These are phyloP conservation scores for Choloepus didactylus DNA, from an alignment of 2,797 vertebrate species.

Conservation along the genomic window DNA sequence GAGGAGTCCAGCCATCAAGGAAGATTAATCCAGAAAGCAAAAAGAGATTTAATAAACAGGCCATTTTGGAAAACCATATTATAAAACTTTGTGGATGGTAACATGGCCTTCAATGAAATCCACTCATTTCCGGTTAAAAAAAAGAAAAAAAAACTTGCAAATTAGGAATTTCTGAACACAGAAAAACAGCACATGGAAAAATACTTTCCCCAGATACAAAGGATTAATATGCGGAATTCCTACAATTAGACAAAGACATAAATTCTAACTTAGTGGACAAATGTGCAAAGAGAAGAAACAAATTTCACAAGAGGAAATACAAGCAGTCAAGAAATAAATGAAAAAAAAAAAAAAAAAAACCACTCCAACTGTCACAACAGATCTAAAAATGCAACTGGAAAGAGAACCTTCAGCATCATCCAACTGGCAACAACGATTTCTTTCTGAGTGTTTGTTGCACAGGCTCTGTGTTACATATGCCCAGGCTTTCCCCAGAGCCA, in stretches of 20 bases:
- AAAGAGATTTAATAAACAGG: background rate
- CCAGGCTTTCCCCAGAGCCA: background rate
- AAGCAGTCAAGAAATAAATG: background rate
- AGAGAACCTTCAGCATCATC: background rate
- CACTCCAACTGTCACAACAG: background rate
- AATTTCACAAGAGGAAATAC: background rate
- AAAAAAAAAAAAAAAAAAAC: background rate
- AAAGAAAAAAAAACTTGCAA: background rate
- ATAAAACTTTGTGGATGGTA: background rate
- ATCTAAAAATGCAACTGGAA: background rate
- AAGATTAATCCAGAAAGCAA: background rate
- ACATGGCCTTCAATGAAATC: background rate
- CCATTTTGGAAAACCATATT: background rate
- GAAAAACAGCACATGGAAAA: background rate
- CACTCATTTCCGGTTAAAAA: background rate
- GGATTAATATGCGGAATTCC: conserved; percentile 29
- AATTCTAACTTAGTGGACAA: background rate
- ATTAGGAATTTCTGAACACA: background rate
- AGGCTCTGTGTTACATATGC: background rate
- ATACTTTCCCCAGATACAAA: conserved; percentile 11
- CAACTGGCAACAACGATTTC: background rate
- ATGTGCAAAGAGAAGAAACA: background rate
- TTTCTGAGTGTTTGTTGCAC: background rate
- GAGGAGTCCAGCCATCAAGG: background rate
- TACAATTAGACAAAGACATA: conserved; percentile 1